Evolutionary conservation across 2,797 vertebrate species (phyloP), one percentile per base, ranked within the genome.

Genomic region (Lepus townsendii): DNA sequence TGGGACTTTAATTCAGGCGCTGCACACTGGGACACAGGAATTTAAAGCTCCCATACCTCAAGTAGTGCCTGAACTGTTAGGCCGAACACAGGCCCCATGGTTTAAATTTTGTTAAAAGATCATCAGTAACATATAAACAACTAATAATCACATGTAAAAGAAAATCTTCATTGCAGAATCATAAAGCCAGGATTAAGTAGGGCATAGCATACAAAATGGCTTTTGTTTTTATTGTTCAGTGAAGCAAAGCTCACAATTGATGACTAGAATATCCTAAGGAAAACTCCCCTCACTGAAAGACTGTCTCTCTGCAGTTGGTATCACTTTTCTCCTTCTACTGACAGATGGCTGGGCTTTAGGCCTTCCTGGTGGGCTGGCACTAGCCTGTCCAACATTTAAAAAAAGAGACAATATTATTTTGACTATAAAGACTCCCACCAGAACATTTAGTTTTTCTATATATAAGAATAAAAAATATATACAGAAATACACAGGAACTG

Each of bases 291-390:
- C n/a, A 69, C 30, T 85, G n/a, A 91, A 94, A 93, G 65, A 73
- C 47, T 69, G 69, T 91, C 94, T 88, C 50, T 90, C 57, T 75
- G 80, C 50, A 30, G 50, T 54, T 38, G 60, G 20, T 85, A 63
- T 14, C 78, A 60, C 30, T 82, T 75, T 52, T 94, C 78, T 52
- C 69, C 76, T 69, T 95, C 72, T 94, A 75, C 68, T 94, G 86
- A 97, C 96, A 96, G 96, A 96, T 96, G 94, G 96, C 76, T 50
- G 38, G 66, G 82, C 77, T 95, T 75, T 88, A 92, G 93, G 88
- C 95, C 71, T 96, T 96, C 92, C 93, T 95, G 83, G 82, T 95
- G 88, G 90, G 75, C 73, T 96, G 96, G 90, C 83, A 91, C 60
- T 57, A 71, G 82, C 16, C 30, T 84, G 47, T 54, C 82, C 93